These are phyloP conservation scores for Aphaenogaster rudis DNA, from an alignment of 1,140 invertebrate genomes.

Conservation along the genomic window DNA sequence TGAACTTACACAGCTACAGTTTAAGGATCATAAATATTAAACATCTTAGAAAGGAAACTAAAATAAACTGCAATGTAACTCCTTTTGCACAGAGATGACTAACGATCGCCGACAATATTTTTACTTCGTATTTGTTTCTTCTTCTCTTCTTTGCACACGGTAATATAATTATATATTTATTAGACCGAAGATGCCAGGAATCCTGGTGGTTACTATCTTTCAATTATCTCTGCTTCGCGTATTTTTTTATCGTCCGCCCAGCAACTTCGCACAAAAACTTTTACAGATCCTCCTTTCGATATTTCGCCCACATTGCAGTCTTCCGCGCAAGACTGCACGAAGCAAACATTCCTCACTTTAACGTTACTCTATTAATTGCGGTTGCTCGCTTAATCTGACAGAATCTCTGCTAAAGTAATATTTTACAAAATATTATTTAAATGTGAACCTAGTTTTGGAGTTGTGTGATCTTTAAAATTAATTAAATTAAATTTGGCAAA, in stretches of 20 bases:
- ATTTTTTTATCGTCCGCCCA: constrained; percentile 15
- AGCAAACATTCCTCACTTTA: neutral
- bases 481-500: neutral
- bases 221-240: constrained; percentile 39
- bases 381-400: neutral
- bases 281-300: constrained; percentile 29
- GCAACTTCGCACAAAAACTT: constrained; percentile 25
- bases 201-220: constrained; percentile 35
- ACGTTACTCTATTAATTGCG: neutral
- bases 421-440: neutral
- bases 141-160: neutral
- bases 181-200: neutral
- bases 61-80: constrained; percentile 1
- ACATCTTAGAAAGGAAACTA: constrained; percentile 7
- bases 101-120: constrained; percentile 20
- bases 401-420: neutral
- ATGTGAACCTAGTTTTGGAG: neutral
- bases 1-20: constrained; percentile 4
- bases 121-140: constrained; percentile 15
- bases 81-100: constrained; percentile 13
- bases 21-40: constrained; percentile 44
- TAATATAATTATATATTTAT: constrained; percentile 47
- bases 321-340: neutral
- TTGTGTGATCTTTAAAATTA: neutral
- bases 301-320: constrained; percentile 25